Evolutionary conservation across 2,888 invertebrate species (phyloP).

Genomic region (Conchocele bisecta): DNA sequence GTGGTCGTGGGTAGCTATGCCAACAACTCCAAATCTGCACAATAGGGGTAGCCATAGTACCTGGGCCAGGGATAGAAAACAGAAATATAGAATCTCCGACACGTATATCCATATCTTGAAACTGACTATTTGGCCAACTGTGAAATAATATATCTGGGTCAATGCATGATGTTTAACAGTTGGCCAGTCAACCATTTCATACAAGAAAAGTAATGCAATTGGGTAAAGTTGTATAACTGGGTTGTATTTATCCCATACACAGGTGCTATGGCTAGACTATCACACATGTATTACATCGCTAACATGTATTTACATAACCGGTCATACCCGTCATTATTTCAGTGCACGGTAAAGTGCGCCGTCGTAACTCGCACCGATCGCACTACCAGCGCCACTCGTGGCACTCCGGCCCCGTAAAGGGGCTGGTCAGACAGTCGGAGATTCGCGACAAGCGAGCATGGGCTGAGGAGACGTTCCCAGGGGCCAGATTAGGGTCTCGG

Average conservation of each 20-base stretch:
- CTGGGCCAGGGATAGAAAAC: not conserved
- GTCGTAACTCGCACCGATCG: not conserved
- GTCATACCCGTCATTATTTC: slow-evolving; percentile 3
- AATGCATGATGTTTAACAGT: too few relatives aligned
- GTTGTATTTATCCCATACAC: too few relatives aligned
- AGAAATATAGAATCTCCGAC: not conserved
- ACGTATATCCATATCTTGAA: too few relatives aligned
- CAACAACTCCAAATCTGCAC: slow-evolving; percentile 24
- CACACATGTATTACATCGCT: too few relatives aligned
- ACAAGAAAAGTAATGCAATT: too few relatives aligned
- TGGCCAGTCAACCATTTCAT: too few relatives aligned
- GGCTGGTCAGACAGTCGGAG: slow-evolving; percentile 37
- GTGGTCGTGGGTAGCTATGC: not conserved
- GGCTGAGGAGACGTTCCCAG: slow-evolving; percentile 48
- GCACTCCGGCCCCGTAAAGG: slow-evolving; percentile 48
- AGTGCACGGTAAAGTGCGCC: not conserved
- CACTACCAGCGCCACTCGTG: slow-evolving; percentile 33
- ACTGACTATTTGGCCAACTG: too few relatives aligned
- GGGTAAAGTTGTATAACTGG: too few relatives aligned
- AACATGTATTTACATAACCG: too few relatives aligned
- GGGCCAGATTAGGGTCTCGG: slow-evolving; percentile 29
- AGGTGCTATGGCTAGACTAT: too few relatives aligned
- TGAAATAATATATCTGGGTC: too few relatives aligned
- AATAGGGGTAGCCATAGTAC: slow-evolving; percentile 32
- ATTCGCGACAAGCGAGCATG: slow-evolving; percentile 48